Percentiles rank a stretch among this genome's conserved stretches.
Evolutionary conservation across 2,113 vertebrate genomes (phyloP).

Genomic region (Struthidea cinerea): DNA sequence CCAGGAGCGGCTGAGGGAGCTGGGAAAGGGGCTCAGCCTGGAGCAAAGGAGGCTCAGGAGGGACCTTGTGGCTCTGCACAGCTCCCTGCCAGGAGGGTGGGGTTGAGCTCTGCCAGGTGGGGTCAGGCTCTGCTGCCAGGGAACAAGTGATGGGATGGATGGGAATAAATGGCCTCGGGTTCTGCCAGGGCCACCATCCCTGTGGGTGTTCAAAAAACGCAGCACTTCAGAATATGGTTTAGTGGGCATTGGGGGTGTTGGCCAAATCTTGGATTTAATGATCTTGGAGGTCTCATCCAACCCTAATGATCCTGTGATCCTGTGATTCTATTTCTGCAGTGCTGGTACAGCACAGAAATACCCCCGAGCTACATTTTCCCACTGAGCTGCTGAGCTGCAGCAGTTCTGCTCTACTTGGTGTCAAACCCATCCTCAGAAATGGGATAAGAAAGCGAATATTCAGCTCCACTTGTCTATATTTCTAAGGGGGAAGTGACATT

Average conservation of each 20-base stretch:
- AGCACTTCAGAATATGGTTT: not conserved
- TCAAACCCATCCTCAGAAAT: not conserved
- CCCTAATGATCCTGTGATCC: not conserved
- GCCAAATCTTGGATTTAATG: not conserved
- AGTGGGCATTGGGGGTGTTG: not conserved
- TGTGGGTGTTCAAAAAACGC: accelerated
- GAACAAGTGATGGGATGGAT: not conserved
- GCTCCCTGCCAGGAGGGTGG: not conserved
- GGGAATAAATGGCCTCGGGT: not conserved
- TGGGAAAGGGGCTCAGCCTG: not conserved
- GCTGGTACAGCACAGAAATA: not conserved
- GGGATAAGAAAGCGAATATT: not conserved
- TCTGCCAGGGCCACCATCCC: not conserved
- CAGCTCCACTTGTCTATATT: not conserved
- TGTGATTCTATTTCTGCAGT: not conserved
- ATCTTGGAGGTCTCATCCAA: not conserved
- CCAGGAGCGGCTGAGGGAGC: not conserved
- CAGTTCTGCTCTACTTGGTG: not conserved
- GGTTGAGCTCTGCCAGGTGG: not conserved
- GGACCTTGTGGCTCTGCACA: not conserved
- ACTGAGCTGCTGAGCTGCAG: not conserved
- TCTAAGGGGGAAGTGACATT: not conserved
- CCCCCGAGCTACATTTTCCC: not conserved
- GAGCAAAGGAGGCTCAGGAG: not conserved
- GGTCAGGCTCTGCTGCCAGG: not conserved